Base-by-base conservation (phyloP, 1,140 invertebrate species). In the Mylabris phalerata region DNA sequence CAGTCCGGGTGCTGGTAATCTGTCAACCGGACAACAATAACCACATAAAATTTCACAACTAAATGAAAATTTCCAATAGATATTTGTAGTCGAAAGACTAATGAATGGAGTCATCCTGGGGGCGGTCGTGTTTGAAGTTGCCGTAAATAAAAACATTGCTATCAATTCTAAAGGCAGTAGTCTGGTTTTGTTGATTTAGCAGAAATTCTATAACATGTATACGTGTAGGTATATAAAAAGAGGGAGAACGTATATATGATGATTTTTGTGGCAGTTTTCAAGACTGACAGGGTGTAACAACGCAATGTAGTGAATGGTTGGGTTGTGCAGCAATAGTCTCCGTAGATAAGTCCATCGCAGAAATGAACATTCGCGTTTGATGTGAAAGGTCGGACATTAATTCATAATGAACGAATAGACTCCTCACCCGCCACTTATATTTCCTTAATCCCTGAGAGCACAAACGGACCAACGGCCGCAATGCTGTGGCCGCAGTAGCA, bases 321-420 rank as follows among this genome's bases (percentile, higher is more conserved):
- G 47, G 3, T 42, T 4, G 9, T 42, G 39, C 10, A 32, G 32
- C 32, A 32, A 32, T 32, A 32, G 32, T 32, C 32, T 4, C 32
- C 32, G 39, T 44, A 60, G 60, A 19, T 19, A 19, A 67, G 61
- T 64, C 67, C 68, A 73, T 72, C 61, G 67, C 66, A 64, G 66
- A 73, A 73, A 73, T 73, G 71, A 71, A 67, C 68, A 71, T 68
- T 51, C 67, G 61, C 65, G 69, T 73, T 73, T 73, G 71, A 73
- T 73, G 70, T 73, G 67, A 73, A 72, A 73, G 69, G 69, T 70
- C 68, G 66, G 66, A 71, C 70, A 73, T 73, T 73, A 72, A 73
- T 73, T 73, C 71, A 73, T 73, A 73, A 73, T 73, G 70, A 73
- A 69, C 70, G 69, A 69, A 67, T 64, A 67, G 65, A 64, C 71